phyloP scores from a whole-genome alignment of 2,888 invertebrate genomes.

The Drosophila melanosoma region DNA sequence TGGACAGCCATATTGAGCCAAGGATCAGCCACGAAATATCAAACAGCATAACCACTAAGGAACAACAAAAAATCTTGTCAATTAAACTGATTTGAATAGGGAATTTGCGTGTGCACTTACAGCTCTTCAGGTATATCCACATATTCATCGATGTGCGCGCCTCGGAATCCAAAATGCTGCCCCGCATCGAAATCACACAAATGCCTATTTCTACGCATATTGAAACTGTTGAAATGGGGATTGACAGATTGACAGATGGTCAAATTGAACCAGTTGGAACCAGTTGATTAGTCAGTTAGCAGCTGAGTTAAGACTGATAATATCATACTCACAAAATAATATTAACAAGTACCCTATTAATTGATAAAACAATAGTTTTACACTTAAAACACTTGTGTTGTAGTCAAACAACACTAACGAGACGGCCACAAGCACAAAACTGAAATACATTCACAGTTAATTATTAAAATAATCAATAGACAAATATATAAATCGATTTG shows the following conservation, averaged over 20 bases:
- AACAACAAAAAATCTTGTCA: background rate
- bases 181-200: slow-evolving; percentile 91
- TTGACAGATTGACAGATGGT: background rate
- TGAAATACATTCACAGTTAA: slow-evolving; percentile 53
- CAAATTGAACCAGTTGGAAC: background rate
- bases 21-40: slow-evolving; percentile 91
- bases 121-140: slow-evolving; percentile 91
- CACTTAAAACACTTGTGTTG: slow-evolving; percentile 83
- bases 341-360: slow-evolving; percentile 84
- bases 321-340: slow-evolving; percentile 83
- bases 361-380: slow-evolving; percentile 85
- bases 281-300: background rate
- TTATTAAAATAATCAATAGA: background rate
- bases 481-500: background rate
- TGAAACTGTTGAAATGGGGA: slow-evolving; percentile 83
- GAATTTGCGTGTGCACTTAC: slow-evolving; percentile 86
- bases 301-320: background rate
- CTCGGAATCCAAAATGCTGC: slow-evolving; percentile 91
- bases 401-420: slow-evolving; percentile 83
- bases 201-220: slow-evolving; percentile 90
- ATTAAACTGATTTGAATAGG: background rate
- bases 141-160: slow-evolving; percentile 91
- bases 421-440: slow-evolving; percentile 83
- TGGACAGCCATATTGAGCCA: slow-evolving; percentile 90
- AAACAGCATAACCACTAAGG: slow-evolving; percentile 89